phyloP scores from a whole-genome alignment of 2,888 invertebrate species.

The Cryptus armator region DNA sequence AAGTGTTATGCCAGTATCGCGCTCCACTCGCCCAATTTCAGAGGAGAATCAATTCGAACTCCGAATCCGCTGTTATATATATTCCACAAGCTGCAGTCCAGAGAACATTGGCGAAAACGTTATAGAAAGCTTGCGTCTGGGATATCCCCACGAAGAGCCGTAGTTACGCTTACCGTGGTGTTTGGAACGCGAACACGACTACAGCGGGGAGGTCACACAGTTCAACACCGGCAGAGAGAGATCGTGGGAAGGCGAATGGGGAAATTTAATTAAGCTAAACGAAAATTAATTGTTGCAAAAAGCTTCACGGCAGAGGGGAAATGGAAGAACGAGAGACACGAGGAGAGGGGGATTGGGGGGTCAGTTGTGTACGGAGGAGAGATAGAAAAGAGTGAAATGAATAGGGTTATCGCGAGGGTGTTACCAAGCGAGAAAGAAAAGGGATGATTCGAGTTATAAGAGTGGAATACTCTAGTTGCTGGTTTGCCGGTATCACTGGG shows the following conservation, averaged over 20 bases:
- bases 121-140: conserved; percentile 33
- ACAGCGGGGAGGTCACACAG: conserved; percentile 32
- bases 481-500: conserved; percentile 7
- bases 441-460: conserved; percentile 1
- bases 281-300: conserved; percentile 75
- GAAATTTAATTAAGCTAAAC: conserved; percentile 76
- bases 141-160: conserved; percentile 25
- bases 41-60: conserved; percentile 70
- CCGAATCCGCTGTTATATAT: conserved; percentile 36
- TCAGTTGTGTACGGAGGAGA: neutral
- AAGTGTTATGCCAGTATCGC: conserved; percentile 32
- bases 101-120: conserved; percentile 16
- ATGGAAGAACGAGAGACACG: conserved; percentile 28
- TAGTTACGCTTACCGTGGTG: conserved; percentile 36
- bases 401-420: conserved; percentile 63
- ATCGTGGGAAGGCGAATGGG: conserved; percentile 51
- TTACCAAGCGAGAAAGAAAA: conserved; percentile 8
- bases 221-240: conserved; percentile 29
- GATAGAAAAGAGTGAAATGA: conserved; percentile 62
- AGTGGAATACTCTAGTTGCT: conserved; percentile 24
- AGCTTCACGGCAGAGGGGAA: conserved; percentile 49
- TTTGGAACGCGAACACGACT: conserved; percentile 22
- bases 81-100: neutral
- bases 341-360: neutral
- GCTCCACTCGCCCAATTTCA: conserved; percentile 53